Percentiles rank a stretch among this genome's conserved stretches.
Evolutionary conservation across 2,113 vertebrate genomes (phyloP).

Genomic region (Ursus arctos): DNA sequence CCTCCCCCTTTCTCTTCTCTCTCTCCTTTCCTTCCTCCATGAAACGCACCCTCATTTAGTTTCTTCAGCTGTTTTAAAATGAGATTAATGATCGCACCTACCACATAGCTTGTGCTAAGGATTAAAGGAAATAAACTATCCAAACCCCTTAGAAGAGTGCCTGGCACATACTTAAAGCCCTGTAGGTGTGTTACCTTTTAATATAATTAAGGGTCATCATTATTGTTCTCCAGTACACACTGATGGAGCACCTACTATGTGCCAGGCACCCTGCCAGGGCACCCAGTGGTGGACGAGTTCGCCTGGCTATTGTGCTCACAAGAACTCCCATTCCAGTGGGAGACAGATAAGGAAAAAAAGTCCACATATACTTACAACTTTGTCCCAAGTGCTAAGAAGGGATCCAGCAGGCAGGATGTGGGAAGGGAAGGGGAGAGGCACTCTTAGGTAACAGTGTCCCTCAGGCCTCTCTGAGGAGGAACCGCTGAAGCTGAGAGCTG

Average conservation of each 20-base stretch:
- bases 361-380: background rate
- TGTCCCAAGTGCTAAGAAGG: background rate
- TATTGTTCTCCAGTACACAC: background rate
- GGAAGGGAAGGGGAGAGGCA: background rate
- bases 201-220: background rate
- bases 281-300: too few relatives aligned
- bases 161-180: background rate
- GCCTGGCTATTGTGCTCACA: background rate
- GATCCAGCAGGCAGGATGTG: background rate
- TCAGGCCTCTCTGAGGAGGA: background rate
- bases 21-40: background rate
- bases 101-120: background rate
- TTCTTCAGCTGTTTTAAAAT: background rate
- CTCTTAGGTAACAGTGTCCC: background rate
- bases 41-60: background rate
- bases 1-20: background rate
- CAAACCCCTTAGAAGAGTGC: background rate
- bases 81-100: background rate
- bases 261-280: background rate
- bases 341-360: background rate
- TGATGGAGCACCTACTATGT: background rate
- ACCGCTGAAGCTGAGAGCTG: background rate
- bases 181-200: background rate
- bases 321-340: background rate
- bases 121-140: background rate